phyloP scores from a whole-genome alignment of 2,113 vertebrate genomes.

The Solea senegalensis region DNA sequence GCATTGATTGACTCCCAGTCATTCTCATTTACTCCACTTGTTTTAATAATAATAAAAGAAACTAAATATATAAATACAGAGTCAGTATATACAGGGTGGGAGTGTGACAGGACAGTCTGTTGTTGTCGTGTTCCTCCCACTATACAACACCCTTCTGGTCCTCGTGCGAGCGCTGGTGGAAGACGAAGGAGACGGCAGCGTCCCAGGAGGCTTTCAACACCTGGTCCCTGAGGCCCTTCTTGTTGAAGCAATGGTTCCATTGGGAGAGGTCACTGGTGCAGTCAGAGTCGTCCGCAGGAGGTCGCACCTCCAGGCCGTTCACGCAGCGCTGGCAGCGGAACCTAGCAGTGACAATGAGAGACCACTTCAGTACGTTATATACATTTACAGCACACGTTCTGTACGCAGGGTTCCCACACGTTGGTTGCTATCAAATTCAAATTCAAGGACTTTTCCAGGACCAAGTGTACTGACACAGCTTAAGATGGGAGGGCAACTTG shows the following conservation, averaged over 20 bases:
- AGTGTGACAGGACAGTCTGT: not conserved
- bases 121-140: conserved; percentile 1
- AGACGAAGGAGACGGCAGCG: conserved; percentile 89
- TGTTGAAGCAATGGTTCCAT: conserved; percentile 92
- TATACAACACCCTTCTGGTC: conserved; percentile 86
- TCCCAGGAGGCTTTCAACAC: conserved; percentile 93
- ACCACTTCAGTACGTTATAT: not conserved
- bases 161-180: conserved; percentile 94
- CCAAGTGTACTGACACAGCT: too few species aligned
- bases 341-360: conserved; percentile 68
- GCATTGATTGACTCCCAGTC: too few species aligned
- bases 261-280: conserved; percentile 93
- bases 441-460: too few species aligned
- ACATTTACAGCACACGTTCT: not conserved
- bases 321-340: conserved; percentile 93
- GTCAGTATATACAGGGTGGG: conserved; percentile 15
- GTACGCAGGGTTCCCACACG: too few species aligned
- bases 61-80: conserved; percentile 53
- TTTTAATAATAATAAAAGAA: conserved; percentile 24
- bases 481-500: too few species aligned
- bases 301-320: conserved; percentile 85
- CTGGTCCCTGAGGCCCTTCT: conserved; percentile 87
- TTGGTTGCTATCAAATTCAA: too few species aligned
- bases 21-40: conserved; percentile 1
- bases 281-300: conserved; percentile 86